phyloP scores from a whole-genome alignment of 2,888 invertebrate species.

The Monoplex corrugatus region DNA sequence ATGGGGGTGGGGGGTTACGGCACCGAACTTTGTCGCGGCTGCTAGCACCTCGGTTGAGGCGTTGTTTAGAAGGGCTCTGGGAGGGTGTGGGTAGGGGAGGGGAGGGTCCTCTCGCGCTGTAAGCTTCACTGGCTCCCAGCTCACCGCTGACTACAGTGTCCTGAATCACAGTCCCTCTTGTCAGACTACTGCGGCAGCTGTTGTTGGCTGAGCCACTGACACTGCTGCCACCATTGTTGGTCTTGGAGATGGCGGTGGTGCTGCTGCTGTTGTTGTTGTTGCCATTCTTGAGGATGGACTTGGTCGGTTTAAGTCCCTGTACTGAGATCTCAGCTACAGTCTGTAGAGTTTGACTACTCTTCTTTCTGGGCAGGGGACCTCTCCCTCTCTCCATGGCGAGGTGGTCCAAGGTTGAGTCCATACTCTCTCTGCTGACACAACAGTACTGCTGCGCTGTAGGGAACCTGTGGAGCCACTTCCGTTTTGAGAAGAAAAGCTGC shows the following conservation, averaged over 20 bases:
- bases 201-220: slow-evolving; percentile 10
- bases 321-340: slow-evolving; percentile 38
- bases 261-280: not conserved
- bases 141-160: not conserved
- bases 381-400: not conserved
- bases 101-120: not conserved
- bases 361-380: not conserved
- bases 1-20: not conserved
- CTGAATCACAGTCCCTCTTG: slow-evolving; percentile 52
- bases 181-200: slow-evolving; percentile 29
- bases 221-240: not conserved
- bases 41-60: not conserved
- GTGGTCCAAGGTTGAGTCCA: not conserved
- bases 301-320: slow-evolving; percentile 11
- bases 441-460: slow-evolving; percentile 31
- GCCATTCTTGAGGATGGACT: slow-evolving; percentile 33
- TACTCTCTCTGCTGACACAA: slow-evolving; percentile 21
- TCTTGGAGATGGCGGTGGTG: not conserved
- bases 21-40: not conserved
- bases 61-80: not conserved
- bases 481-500: not conserved
- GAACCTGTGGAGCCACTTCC: slow-evolving; percentile 9
- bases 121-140: not conserved
- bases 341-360: slow-evolving; percentile 42
- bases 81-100: not conserved